Percentiles rank a stretch among this genome's conserved stretches.
phyloP scores from a whole-genome alignment of 2,113 vertebrate species.

The Callopanchax toddi region DNA sequence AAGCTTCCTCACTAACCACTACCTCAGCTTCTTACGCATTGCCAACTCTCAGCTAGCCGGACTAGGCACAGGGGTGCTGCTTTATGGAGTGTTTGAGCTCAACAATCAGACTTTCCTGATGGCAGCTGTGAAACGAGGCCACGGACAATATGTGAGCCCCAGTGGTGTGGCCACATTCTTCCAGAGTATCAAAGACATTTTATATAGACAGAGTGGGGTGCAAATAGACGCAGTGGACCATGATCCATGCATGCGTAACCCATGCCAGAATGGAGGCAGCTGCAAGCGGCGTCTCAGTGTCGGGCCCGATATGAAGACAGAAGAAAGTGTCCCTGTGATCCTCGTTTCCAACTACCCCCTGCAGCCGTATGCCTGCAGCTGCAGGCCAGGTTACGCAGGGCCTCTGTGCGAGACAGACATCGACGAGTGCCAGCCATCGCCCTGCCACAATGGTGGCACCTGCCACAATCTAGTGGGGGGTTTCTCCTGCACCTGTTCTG shows the following conservation, averaged over 20 bases:
- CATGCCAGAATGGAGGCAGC: conserved; percentile 93
- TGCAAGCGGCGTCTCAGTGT: conserved; percentile 88
- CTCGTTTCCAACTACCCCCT: conserved; percentile 88
- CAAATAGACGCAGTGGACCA: conserved; percentile 92
- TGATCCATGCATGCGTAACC: conserved; percentile 88
- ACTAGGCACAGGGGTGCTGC: conserved; percentile 88
- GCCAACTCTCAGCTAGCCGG: conserved; percentile 91
- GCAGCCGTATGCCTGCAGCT: conserved; percentile 89
- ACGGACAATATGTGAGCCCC: conserved; percentile 90
- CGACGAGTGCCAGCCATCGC: conserved; percentile 90
- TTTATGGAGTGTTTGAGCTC: conserved; percentile 88
- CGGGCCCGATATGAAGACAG: conserved; percentile 75
- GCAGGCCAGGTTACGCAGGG: conserved; percentile 89
- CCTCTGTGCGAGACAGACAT: conserved; percentile 89
- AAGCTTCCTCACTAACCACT: conserved; percentile 91
- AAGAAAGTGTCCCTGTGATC: conserved; percentile 90
- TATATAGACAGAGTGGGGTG: conserved; percentile 91
- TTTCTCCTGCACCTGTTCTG: conserved; percentile 93
- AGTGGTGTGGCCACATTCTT: conserved; percentile 96
- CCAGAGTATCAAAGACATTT: conserved; percentile 92
- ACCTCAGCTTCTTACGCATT: conserved; percentile 91
- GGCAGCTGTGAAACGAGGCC: conserved; percentile 86
- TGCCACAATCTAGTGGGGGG: conserved; percentile 95
- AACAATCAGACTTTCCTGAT: conserved; percentile 91
- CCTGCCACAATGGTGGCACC: conserved; percentile 94